Conservation (phyloP, 2,797 vertebrate genomes). For the Pteronotus mesoamericanus region DNA sequence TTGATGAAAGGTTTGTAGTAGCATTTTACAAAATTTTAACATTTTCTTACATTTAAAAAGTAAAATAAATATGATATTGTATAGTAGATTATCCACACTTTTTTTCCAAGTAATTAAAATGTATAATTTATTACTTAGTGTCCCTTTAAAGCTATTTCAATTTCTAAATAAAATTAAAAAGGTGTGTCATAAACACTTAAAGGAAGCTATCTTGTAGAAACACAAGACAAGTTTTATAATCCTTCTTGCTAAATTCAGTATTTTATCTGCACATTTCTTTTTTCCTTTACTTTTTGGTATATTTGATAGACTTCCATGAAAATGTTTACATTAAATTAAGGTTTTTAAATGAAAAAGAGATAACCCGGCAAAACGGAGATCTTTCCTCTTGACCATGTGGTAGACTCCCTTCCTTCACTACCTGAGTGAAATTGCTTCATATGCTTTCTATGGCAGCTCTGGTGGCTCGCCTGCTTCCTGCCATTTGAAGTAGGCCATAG, state of each 20-base stretch:
- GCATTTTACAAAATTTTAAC: background rate
- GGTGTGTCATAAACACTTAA: too few species aligned
- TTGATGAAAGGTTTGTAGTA: background rate
- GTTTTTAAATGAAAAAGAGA: background rate
- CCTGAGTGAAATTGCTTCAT: background rate
- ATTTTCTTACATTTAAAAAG: background rate
- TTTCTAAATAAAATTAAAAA: constrained; percentile 34
- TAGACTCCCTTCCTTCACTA: accelerated
- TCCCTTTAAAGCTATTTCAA: constrained; percentile 3
- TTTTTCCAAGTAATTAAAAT: background rate
- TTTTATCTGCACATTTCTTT: background rate
- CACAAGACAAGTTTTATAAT: background rate
- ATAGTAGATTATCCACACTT: background rate
- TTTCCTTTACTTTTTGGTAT: background rate
- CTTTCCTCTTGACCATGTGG: background rate
- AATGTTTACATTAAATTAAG: background rate
- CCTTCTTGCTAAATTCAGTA: background rate
- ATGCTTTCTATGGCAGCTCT: background rate
- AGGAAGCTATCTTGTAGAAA: too few species aligned
- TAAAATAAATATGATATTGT: background rate
- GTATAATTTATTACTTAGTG: constrained; percentile 3
- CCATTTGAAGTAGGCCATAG: background rate
- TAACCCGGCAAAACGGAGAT: background rate
- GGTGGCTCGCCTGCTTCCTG: background rate
- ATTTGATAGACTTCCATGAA: background rate